Base-by-base conservation (phyloP, 2,888 invertebrate species). In the Mimas tiliae region DNA sequence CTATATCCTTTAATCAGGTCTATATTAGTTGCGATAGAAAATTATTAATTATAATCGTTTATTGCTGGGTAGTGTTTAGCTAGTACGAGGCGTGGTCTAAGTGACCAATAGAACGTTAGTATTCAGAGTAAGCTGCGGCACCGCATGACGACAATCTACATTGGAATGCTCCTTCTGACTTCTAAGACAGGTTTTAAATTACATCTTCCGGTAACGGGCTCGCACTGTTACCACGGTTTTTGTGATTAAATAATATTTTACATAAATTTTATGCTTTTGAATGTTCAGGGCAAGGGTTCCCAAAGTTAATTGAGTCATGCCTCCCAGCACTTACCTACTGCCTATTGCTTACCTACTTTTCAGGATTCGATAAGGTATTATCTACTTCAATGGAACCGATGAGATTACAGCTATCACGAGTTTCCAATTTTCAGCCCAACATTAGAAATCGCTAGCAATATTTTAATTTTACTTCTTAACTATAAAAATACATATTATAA, bases 171-270 rank as follows among this genome's bases (percentile, higher is more conserved):
- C 38, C 58, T 33, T 52, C 14, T 19, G 8, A 45, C 12, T 45
- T 38, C 6, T 42, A 58, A 58, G 42, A 58, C 55, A 14, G 34
- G 55, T 55, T 34, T 38, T 55, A 55, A 34, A 55, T 34, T 55
- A 55, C 9, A 38, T 38, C 16, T 55, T 55, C 11, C n/a, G 16
- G 16, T 55, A 55, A 50, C 19, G 55, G 6, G 3, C 7, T 38
- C 7, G 38, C 9, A 55, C 33, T 9, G 7, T 55, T 34, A 34
- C 7, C 16, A 48, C 19, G 19, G 7, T 19, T 19, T 19, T 19
- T 8, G 19, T 3, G 19, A 19, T 50, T 50, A 19, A 16, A 7
- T 6, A 50, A 16, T 6, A n/a, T 50, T 50, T 50, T 50, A 8
- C 7, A 16, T 50, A 16, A 50, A 16, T 9, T 11, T 42, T 1